Base-by-base conservation (phyloP, 2,113 vertebrate species). In the Oryzias curvinotus region DNA sequence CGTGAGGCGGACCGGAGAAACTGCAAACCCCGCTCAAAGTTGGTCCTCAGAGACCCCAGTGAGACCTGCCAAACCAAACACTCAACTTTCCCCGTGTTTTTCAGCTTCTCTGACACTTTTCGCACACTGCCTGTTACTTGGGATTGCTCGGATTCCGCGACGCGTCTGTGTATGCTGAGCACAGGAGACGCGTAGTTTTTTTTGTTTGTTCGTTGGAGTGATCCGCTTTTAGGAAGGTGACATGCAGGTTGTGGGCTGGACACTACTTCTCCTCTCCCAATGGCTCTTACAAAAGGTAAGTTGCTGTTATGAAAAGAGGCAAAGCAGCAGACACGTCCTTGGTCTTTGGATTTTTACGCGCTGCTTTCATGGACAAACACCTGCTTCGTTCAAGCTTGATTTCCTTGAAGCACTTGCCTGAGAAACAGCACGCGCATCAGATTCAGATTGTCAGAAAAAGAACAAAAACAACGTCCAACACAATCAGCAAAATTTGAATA, bases 181-280 rank as follows among this genome's bases (percentile, higher is more conserved):
- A 80, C 59, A 72, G 87, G 90, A 89, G 86, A 85, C 83, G 89
- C 75, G 77, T 88, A 89, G 84, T 71, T 83, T 69, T 77, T 36
- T 71, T 83, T 69, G 75, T 36, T 8, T 36, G 36, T 36, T 36
- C 12, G 36, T 77, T 63, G 57, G 83, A 78, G 86, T 83, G 89
- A 85, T 90, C 85, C 76, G 80, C 79, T 73, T 23, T 52, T 63
- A 82, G 85, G 89, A 90, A 89, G 89, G 89, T 84, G 90, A 89
- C 77, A 93, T 93, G 92, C 90, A 87, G 91, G 85, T 92, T 74
- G 84, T 92, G 86, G 89, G 84, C 45, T 92, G 91, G 92, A 91
- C 84, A 84, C 52, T 87, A 77, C 68, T 90, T 68, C 73, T 93
- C 78, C 75, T 92, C 68, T 83, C 80, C 84, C 92, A 92, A 75